A percentile compares a stretch with the other conserved stretches of the same genome.
phyloP scores from a whole-genome alignment of 2,113 vertebrate species.

The Anolis sagrei region DNA sequence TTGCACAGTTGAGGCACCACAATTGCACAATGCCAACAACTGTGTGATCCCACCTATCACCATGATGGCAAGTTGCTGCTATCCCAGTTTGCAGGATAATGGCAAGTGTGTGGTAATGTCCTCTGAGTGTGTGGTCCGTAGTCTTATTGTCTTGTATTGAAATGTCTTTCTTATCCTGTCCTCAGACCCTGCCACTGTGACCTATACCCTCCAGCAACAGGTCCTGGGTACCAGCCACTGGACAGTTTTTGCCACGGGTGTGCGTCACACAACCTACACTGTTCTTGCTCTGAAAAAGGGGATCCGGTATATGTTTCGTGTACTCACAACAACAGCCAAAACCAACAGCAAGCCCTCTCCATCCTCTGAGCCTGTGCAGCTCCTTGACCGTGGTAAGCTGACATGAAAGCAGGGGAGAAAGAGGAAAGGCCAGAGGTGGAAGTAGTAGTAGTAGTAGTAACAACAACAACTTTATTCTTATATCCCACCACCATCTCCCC shows the following conservation, averaged over 20 bases:
- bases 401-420: not conserved
- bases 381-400: constrained; percentile 86
- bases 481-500: too few species aligned
- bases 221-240: constrained; percentile 92
- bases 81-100: too few species aligned
- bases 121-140: not conserved
- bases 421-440: not conserved
- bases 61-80: too few species aligned
- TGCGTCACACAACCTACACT: constrained; percentile 83
- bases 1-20: too few species aligned
- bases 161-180: constrained; percentile 2
- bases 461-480: too few species aligned
- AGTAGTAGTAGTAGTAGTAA: too few species aligned
- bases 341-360: constrained; percentile 94
- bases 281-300: constrained; percentile 87
- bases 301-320: constrained; percentile 88
- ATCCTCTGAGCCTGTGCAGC: constrained; percentile 83
- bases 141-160: not conserved
- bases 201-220: constrained; percentile 94
- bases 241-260: constrained; percentile 85
- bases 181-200: constrained; percentile 87
- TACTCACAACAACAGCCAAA: constrained; percentile 90
- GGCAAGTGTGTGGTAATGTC: too few species aligned
- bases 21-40: too few species aligned
- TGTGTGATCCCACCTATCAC: too few species aligned